Conservation (phyloP, 2,797 vertebrate species). For the Phoebastria nigripes region DNA sequence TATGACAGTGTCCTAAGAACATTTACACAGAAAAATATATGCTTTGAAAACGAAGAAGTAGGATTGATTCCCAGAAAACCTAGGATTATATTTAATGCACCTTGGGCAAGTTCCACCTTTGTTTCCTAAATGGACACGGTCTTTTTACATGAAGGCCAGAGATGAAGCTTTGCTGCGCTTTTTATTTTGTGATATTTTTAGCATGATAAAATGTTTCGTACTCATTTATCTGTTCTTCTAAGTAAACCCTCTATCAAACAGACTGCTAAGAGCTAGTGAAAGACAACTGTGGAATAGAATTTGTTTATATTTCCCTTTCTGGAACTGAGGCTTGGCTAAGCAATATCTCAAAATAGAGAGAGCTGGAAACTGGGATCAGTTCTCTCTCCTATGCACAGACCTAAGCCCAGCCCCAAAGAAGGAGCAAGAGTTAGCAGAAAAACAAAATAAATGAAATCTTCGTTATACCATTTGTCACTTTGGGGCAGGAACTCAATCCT, state of each 20-base stretch:
- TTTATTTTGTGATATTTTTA: slow-evolving; percentile 13
- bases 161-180: not conserved
- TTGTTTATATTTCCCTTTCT: not conserved
- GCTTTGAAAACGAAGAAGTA: slow-evolving; percentile 1
- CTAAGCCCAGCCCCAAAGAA: not conserved
- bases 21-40: slow-evolving; percentile 36
- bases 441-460: not conserved
- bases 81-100: slow-evolving; percentile 18
- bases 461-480: not conserved
- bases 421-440: not conserved
- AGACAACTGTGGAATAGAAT: not conserved
- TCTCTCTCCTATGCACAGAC: not conserved
- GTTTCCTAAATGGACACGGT: not conserved
- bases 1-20: not conserved
- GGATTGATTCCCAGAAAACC: slow-evolving; percentile 19
- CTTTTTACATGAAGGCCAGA: not conserved
- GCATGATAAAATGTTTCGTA: not conserved
- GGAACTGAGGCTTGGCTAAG: not conserved
- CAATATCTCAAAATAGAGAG: not conserved
- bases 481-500: not conserved
- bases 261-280: not conserved
- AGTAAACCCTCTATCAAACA: not conserved
- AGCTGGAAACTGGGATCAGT: not conserved
- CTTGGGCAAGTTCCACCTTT: slow-evolving; percentile 32
- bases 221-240: not conserved